Base-by-base conservation (phyloP, 2,888 invertebrate genomes). In the Minunthozetes semirufus region DNA sequence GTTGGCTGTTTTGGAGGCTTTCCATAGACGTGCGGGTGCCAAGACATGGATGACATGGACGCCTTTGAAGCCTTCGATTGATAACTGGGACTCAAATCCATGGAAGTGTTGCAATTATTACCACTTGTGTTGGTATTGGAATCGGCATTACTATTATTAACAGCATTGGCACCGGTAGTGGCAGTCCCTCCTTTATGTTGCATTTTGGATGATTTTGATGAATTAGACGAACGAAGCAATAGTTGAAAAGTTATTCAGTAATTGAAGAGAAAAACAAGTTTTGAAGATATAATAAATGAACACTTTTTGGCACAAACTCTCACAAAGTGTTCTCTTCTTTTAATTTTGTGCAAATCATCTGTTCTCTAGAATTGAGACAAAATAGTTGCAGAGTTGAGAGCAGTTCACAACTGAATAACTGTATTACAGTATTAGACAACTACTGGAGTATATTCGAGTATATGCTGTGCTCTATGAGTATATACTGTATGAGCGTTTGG, bases 11-110 rank as follows among this genome's bases (percentile, higher is more conserved):
- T 89, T 13, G 91, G 91, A 15, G 92, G 89, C 80, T 89, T 89
- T 2, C 88, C 90, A 82, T 94, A 94, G 27, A 93, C 91, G 83
- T 94, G 94, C 48, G 92, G 90, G 84, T 93, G 94, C 93, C 94
- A 94, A 42, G 19, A 19, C 27, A 46, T 11, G 6, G 8, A 42
- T 68, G 61, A 19, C 29, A 61, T 56, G n/a, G 56, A 56, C 19
- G n/a, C 17, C 38, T 68, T 68, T 13, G 56, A 56, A 8, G n/a
- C 17, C 38, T 68, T 68, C 19, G 68, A 68, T 42, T 9, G 22
- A 33, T 68, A 68, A 68, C 15, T 33, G 25, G 29, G 22, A 27
- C n/a, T 33, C 33, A 61, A 27, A 33, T 61, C 22, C 2, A 11
- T 29, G 22, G 19, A n/a, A 53, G 19, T 19, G 22, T 61, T 61